Conservation (phyloP, 2,888 invertebrate species). For the Spicauda simplicius region DNA sequence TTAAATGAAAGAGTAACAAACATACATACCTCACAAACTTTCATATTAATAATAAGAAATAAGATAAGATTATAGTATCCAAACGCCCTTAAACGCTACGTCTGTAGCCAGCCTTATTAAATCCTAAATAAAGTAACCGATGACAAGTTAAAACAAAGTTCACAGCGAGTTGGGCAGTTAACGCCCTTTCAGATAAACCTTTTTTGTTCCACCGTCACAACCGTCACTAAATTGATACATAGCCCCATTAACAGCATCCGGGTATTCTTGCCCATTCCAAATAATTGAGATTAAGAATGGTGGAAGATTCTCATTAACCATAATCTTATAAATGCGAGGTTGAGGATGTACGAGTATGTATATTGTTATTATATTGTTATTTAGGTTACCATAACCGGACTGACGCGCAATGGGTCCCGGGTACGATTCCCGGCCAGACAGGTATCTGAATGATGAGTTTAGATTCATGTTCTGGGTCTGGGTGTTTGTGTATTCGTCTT, state of each 20-base stretch:
- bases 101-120: conserved; percentile 42
- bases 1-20: too few species aligned
- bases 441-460: too few species aligned
- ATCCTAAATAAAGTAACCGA: conserved; percentile 56
- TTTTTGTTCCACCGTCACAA: conserved; percentile 52
- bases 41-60: too few species aligned
- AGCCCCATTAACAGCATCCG: conserved; percentile 65
- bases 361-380: too few species aligned
- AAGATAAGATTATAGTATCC: neutral
- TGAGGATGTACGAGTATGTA: too few species aligned
- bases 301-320: conserved; percentile 1
- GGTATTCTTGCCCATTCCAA: conserved; percentile 31
- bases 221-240: conserved; percentile 65
- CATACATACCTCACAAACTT: too few species aligned
- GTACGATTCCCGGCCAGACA: too few species aligned
- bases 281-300: conserved; percentile 19
- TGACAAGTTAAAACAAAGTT: conserved; percentile 55
- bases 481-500: too few species aligned
- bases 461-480: too few species aligned
- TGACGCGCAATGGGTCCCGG: too few species aligned
- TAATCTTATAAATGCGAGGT: too few species aligned
- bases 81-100: conserved; percentile 27
- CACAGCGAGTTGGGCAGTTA: conserved; percentile 50
- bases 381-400: too few species aligned
- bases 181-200: conserved; percentile 52